These are phyloP conservation scores for Latheticus oryzae DNA, from an alignment of 2,888 invertebrate species.

Conservation along the genomic window DNA sequence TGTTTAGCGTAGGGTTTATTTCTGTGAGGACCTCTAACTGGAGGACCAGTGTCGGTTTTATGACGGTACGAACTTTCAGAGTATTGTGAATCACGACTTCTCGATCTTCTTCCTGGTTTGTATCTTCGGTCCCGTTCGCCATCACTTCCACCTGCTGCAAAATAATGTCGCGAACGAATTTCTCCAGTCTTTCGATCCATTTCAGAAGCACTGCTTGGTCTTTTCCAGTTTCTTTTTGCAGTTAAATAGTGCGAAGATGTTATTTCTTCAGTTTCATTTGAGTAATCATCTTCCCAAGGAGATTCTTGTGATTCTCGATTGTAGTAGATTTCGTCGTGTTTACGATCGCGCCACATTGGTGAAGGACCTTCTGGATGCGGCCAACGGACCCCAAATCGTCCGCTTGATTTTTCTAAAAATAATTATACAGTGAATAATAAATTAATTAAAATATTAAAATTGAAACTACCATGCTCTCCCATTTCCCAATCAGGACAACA, in stretches of 20 bases:
- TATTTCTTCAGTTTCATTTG: slow-evolving; percentile 60
- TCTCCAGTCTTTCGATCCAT: slow-evolving; percentile 67
- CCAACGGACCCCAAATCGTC: too few species aligned
- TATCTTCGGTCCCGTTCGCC: slow-evolving; percentile 70
- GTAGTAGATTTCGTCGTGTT: slow-evolving; percentile 65
- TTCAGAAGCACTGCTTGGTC: slow-evolving; percentile 71
- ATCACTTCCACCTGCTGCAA: slow-evolving; percentile 65
- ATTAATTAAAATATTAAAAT: slow-evolving; percentile 5
- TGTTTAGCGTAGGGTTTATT: slow-evolving; percentile 55
- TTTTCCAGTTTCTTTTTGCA: slow-evolving; percentile 66
- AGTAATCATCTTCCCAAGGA: slow-evolving; percentile 73
- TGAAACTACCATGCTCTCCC: slow-evolving; percentile 64
- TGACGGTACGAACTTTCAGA: slow-evolving; percentile 60
- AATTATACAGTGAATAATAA: too few species aligned
- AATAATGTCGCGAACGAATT: slow-evolving; percentile 59
- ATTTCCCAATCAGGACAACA: slow-evolving; percentile 69
- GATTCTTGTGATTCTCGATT: slow-evolving; percentile 65
- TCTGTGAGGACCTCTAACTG: slow-evolving; percentile 52
- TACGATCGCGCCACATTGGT: slow-evolving; percentile 53
- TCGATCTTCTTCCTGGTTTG: slow-evolving; percentile 67
- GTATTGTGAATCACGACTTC: slow-evolving; percentile 64
- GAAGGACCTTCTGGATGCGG: slow-evolving; percentile 46
- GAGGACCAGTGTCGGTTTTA: slow-evolving; percentile 55
- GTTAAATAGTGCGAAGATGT: slow-evolving; percentile 60
- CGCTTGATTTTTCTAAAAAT: slow-evolving; percentile 53